Conservation (phyloP, 2,797 vertebrate genomes). For the Clangula hyemalis region DNA sequence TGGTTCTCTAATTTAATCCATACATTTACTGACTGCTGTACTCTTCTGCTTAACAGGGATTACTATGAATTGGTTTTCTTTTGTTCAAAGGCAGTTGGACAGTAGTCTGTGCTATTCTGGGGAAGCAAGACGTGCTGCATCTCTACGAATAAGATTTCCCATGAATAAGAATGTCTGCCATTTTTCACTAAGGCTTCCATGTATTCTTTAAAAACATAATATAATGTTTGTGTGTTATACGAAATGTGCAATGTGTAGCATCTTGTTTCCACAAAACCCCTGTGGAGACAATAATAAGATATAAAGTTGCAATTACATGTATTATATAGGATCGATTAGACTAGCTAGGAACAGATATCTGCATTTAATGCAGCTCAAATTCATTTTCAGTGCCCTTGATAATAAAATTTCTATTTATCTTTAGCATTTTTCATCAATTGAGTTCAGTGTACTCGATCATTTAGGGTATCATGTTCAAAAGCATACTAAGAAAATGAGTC, state of each 20-base stretch:
- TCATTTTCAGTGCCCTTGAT: slow-evolving; percentile 28
- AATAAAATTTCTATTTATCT: slow-evolving; percentile 15
- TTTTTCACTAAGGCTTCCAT: not conserved
- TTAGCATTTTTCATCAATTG: slow-evolving; percentile 29
- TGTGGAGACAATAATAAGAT: slow-evolving; percentile 52
- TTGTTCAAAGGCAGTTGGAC: not conserved
- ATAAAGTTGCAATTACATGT: slow-evolving; percentile 57
- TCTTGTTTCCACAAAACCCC: slow-evolving; percentile 51
- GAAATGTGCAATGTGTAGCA: not conserved
- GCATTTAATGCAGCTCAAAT: slow-evolving; percentile 53
- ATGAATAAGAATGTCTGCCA: not conserved
- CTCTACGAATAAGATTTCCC: not conserved
- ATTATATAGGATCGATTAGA: slow-evolving; percentile 46
- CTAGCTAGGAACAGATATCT: slow-evolving; percentile 20
- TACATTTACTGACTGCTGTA: not conserved
- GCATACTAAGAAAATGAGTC: not conserved
- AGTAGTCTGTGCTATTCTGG: not conserved
- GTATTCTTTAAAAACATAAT: not conserved
- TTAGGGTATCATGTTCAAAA: slow-evolving; percentile 7
- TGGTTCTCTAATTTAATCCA: not conserved
- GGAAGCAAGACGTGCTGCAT: not conserved
- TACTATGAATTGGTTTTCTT: not conserved
- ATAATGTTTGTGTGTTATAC: slow-evolving; percentile 27
- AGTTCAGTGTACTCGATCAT: not conserved
- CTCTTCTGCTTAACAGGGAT: not conserved